Evolutionary conservation across 2,797 vertebrate species (phyloP).

Genomic region (Hyperoplus lanceolatus): DNA sequence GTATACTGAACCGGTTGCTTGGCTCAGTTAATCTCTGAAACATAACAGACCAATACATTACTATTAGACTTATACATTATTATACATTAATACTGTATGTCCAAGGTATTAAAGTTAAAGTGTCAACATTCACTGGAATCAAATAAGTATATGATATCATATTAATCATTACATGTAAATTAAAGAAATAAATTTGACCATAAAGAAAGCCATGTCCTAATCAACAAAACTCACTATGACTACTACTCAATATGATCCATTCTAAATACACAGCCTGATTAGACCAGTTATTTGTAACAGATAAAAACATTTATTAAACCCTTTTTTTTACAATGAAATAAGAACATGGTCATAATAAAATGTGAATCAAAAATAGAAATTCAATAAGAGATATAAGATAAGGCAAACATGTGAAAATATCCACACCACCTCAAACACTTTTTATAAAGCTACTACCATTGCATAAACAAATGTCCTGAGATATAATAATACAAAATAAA

Average conservation of each 20-base stretch:
- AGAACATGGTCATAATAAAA: not conserved
- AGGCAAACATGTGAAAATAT: not conserved
- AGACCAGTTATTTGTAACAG: no score
- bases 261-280: no score
- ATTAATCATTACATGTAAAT: not conserved
- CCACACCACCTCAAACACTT: not conserved
- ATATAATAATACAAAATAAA: not conserved
- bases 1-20: no score
- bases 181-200: not conserved
- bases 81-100: no score
- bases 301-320: constrained; percentile 9
- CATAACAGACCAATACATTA: no score
- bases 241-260: no score
- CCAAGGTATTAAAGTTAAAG: not conserved
- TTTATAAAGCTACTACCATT: not conserved
- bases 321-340: constrained; percentile 18
- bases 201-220: not conserved
- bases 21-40: no score
- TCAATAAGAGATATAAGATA: not conserved
- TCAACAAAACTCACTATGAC: no score
- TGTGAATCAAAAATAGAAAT: not conserved
- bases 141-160: not conserved
- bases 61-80: no score
- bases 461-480: not conserved
- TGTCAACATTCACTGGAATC: not conserved